Percentiles rank a stretch among this genome's conserved stretches.
Evolutionary conservation across 2,888 invertebrate species (phyloP).

Genomic region (Pseudococcus jackbeardsleyi): DNA sequence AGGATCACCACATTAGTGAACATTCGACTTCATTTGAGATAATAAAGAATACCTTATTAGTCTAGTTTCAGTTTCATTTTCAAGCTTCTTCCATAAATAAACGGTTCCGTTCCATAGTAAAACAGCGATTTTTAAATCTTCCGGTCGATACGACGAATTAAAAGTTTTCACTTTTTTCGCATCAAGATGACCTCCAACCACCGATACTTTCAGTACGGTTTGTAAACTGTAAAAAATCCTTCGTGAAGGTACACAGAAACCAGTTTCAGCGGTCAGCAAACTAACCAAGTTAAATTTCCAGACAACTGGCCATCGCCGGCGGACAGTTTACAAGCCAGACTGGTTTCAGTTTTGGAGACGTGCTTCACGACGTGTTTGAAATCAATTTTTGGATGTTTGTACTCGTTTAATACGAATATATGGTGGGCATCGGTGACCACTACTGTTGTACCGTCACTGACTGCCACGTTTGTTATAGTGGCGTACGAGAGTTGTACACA

Average conservation of each 20-base stretch:
- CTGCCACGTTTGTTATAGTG: conserved; percentile 73
- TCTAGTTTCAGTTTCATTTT: conserved; percentile 70
- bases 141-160: conserved; percentile 58
- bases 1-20: neutral
- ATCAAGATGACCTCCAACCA: conserved; percentile 74
- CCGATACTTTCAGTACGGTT: conserved; percentile 70
- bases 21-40: neutral
- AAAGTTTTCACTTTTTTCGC: conserved; percentile 70
- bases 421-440: conserved; percentile 78
- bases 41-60: conserved; percentile 71
- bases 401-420: conserved; percentile 79
- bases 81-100: conserved; percentile 77
- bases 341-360: neutral
- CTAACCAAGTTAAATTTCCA: neutral
- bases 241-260: neutral
- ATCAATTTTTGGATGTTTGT: conserved; percentile 67
- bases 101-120: conserved; percentile 77
- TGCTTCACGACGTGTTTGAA: conserved; percentile 66
- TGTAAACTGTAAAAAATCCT: conserved; percentile 32
- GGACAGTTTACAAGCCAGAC: conserved; percentile 10
- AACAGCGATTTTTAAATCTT: conserved; percentile 75
- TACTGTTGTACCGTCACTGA: conserved; percentile 79
- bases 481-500: neutral
- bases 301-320: neutral
- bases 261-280: neutral